Base-by-base conservation (phyloP, 2,888 invertebrate species). In the Plebejus argus region DNA sequence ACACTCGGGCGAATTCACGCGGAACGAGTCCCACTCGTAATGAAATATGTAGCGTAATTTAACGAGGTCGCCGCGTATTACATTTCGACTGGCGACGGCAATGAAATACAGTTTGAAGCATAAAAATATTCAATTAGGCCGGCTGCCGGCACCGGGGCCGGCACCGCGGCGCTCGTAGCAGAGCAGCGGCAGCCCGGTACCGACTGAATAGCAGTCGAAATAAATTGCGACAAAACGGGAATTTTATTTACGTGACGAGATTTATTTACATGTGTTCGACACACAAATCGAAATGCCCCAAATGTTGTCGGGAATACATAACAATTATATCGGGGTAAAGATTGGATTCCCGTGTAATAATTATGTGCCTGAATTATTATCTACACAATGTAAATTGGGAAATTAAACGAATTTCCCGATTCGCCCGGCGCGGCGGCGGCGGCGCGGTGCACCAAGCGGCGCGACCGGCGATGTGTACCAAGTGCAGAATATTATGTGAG, bases 401-500 rank as follows among this genome's bases (percentile, higher is more conserved):
- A 61, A 61, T 61, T 61, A 61, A 61, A 61, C 23, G 66, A 66
- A 66, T 20, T 66, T 66, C 15, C 28, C 28, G 20, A 28, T 66
- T 33, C 18, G 33, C 15, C 0, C 28, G 18, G 28, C 28, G 66
- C 15, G 18, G 53, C 18, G 15, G 49, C 49, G 53, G 53, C 53
- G 53, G 53, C 28, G 4, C 28, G 28, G 66, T 66, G 66, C 66
- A 66, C 33, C 15, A 28, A 28, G 15, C 66, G 66, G 28, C 20
- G 6, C 28, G 33, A 12, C 28, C 66, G 12, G n/a, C 72, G n/a
- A 71, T 72, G 71, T 39, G 72, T 39, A 45, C 39, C 12, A 23
- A 70, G 71, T 77, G n/a, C n/a, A n/a, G 71, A 77, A 77, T 77
- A 77, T 77, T 77, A 33, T 77, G 72, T 56, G 71, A 70, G 53